Evolutionary conservation across 2,888 invertebrate genomes (phyloP).

Genomic region (Ephialtes manifestator): DNA sequence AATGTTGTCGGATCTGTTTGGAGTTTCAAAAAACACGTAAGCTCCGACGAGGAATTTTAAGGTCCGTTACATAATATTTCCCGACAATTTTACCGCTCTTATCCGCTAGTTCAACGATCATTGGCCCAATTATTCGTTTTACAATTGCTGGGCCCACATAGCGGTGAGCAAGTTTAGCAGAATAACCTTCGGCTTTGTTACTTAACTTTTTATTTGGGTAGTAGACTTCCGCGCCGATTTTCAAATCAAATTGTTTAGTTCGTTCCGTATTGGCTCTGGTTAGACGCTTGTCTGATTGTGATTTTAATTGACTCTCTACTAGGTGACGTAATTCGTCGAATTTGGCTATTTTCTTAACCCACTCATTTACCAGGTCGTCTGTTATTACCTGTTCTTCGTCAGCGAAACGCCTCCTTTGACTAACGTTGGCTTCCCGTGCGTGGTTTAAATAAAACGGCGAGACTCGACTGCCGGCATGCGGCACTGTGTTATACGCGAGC

Average conservation of each 20-base stretch:
- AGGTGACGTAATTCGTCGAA: conserved; percentile 51
- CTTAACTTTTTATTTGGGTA: conserved; percentile 39
- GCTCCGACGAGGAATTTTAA: conserved; percentile 20
- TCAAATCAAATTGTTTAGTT: neutral
- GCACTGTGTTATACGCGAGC: conserved; percentile 62
- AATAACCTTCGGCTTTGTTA: conserved; percentile 53
- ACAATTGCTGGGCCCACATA: conserved; percentile 51
- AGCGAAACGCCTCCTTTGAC: neutral
- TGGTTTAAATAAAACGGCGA: conserved; percentile 66
- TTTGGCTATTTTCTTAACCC: conserved; percentile 14
- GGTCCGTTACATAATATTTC: conserved; percentile 46
- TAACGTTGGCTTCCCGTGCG: conserved; percentile 30
- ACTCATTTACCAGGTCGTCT: neutral
- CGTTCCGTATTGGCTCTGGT: neutral
- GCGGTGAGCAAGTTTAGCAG: conserved; percentile 49
- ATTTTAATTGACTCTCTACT: neutral
- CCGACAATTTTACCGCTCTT: conserved; percentile 42
- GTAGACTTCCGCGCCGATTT: neutral
- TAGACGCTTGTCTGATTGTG: neutral
- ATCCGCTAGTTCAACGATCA: conserved; percentile 52
- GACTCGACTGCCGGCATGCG: conserved; percentile 61
- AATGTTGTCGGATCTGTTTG: neutral
- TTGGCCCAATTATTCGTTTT: conserved; percentile 52
- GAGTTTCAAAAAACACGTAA: neutral
- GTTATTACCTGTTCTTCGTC: neutral